phyloP scores from a whole-genome alignment of 2,113 vertebrate genomes.

The Ammospiza caudacuta region DNA sequence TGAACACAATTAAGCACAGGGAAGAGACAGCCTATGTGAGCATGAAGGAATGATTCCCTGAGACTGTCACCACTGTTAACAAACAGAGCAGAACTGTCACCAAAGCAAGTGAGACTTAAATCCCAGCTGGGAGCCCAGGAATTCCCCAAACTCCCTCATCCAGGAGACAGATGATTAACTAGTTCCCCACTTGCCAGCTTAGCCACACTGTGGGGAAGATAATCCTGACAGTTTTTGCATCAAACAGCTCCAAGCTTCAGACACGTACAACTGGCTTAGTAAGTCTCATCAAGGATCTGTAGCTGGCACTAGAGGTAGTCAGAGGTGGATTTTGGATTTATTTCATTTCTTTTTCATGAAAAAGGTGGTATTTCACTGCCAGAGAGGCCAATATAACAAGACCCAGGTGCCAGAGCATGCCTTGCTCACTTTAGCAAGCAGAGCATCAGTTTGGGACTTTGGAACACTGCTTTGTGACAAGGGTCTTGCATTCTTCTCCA shows the following conservation, averaged over 20 bases:
- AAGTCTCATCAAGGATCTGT: background rate
- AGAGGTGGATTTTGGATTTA: background rate
- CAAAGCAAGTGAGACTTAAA: background rate
- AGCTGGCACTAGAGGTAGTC: background rate
- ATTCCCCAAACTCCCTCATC: background rate
- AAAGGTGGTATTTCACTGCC: background rate
- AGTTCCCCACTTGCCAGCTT: background rate
- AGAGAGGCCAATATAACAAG: background rate
- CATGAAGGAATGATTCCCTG: background rate
- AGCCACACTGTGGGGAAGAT: background rate
- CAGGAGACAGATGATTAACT: background rate
- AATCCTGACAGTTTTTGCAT: background rate
- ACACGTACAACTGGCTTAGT: background rate
- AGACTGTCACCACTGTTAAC: background rate
- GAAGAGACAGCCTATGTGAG: background rate
- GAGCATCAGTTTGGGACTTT: background rate
- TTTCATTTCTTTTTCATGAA: background rate
- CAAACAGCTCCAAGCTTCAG: background rate
- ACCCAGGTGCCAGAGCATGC: background rate
- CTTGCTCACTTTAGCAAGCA: background rate
- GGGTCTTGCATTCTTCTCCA: background rate
- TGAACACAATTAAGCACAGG: background rate
- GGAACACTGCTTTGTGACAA: background rate
- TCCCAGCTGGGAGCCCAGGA: background rate
- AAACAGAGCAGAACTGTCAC: background rate